These are phyloP conservation scores for Diorhabda elongata DNA, from an alignment of 1,140 invertebrate genomes.

Conservation along the genomic window DNA sequence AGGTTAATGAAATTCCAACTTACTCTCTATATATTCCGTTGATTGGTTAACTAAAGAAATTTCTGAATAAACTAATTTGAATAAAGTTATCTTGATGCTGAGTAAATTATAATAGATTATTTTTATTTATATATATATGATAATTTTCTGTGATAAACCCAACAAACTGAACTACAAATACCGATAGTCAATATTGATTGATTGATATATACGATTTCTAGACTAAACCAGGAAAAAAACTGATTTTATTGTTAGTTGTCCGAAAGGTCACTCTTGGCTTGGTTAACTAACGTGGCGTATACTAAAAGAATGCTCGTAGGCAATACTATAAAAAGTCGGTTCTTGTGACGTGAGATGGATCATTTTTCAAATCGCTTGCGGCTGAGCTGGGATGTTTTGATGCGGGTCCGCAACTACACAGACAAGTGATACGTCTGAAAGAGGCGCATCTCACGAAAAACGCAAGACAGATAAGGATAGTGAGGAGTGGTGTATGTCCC, in stretches of 20 bases:
- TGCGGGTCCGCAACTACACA: conserved; percentile 33
- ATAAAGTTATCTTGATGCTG: no score
- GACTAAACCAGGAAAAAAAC: not conserved
- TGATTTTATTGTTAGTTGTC: not conserved
- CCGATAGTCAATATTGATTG: no score
- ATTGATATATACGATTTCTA: not conserved
- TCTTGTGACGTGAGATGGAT: conserved; percentile 42
- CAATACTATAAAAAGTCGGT: conserved; percentile 37
- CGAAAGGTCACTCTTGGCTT: not conserved
- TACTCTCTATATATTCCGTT: no score
- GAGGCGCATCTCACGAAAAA: conserved; percentile 15
- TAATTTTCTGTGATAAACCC: no score
- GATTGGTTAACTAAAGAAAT: no score
- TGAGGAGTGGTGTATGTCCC: conserved; percentile 13
- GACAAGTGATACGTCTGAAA: conserved; percentile 24
- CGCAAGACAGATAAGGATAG: conserved; percentile 18
- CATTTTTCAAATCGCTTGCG: conserved; percentile 43
- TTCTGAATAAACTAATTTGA: no score
- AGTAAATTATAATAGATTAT: no score
- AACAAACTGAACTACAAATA: no score
- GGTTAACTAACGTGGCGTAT: conserved; percentile 9
- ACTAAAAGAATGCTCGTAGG: conserved; percentile 8
- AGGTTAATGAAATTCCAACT: no score
- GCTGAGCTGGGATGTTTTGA: conserved; percentile 40
- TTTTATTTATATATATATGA: no score